These are phyloP conservation scores for Cosmopolites sordidus DNA, from an alignment of 2,888 invertebrate species.

Conservation along the genomic window DNA sequence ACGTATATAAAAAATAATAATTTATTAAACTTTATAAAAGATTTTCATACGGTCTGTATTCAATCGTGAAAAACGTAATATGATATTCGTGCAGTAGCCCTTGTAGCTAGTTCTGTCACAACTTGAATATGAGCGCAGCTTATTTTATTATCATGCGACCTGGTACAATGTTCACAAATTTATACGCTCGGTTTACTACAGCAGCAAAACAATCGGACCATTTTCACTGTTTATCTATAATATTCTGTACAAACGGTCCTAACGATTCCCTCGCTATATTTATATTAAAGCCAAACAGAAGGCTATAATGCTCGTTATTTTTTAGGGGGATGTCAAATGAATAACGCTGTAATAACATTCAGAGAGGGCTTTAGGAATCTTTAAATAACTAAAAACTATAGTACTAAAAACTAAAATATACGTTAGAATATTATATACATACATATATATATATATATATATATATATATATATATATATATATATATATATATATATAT, in stretches of 20 bases:
- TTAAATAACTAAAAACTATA: too few relatives aligned
- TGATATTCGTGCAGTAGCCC: too few relatives aligned
- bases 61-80: too few relatives aligned
- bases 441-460: not conserved
- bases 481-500: too few relatives aligned
- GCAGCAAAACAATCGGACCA: slow-evolving; percentile 8
- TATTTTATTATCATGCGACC: not conserved
- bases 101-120: too few relatives aligned
- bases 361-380: slow-evolving; percentile 2
- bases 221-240: slow-evolving; percentile 12
- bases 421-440: not conserved
- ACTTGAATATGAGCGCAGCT: not conserved
- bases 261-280: slow-evolving; percentile 11
- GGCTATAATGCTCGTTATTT: slow-evolving; percentile 6
- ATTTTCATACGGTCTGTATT: too few relatives aligned
- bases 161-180: not conserved
- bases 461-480: not conserved
- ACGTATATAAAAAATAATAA: too few relatives aligned
- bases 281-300: slow-evolving; percentile 16
- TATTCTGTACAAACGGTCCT: slow-evolving; percentile 9
- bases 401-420: too few relatives aligned
- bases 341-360: not conserved
- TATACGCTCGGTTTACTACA: not conserved
- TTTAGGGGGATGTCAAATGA: not conserved
- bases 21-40: too few relatives aligned